Percentiles rank a stretch among this genome's conserved stretches.
These are phyloP conservation scores for Plutomurus gul DNA, from an alignment of 1,140 invertebrate genomes.

Conservation along the genomic window DNA sequence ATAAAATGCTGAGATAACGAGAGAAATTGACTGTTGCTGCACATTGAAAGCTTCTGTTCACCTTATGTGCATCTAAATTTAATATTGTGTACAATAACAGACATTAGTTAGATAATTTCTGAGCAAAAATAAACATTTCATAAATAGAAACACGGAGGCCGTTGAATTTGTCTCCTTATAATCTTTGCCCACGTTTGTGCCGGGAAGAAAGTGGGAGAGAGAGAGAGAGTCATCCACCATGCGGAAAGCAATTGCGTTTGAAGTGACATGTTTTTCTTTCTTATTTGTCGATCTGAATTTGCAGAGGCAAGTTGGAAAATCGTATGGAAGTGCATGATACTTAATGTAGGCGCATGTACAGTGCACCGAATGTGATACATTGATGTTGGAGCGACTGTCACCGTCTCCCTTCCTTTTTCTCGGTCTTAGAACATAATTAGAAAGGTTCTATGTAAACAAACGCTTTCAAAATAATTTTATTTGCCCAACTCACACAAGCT, in stretches of 20 bases:
- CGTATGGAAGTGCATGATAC: too few species aligned
- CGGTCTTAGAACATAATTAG: not conserved
- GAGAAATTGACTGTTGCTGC: too few species aligned
- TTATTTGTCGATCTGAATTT: not conserved
- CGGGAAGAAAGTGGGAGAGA: not conserved
- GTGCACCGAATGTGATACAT: not conserved
- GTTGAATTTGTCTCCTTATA: not conserved
- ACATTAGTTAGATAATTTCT: not conserved
- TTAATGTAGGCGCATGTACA: too few species aligned
- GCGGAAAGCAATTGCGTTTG: not conserved
- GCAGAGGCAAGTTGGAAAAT: not conserved
- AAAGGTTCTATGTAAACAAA: not conserved
- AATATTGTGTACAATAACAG: slow-evolving; percentile 1
- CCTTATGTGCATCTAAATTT: too few species aligned
- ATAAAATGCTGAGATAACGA: too few species aligned
- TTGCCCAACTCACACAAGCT: not conserved
- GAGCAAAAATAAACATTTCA: not conserved
- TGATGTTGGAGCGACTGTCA: not conserved
- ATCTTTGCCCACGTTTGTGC: not conserved
- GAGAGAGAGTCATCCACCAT: not conserved
- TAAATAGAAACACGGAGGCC: not conserved
- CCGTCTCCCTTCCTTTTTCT: not conserved
- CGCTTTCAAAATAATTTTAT: not conserved
- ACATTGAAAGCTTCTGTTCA: too few species aligned
- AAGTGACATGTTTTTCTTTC: not conserved